These are phyloP conservation scores for Suncus etruscus DNA, from an alignment of 2,113 vertebrate species.

Conservation along the genomic window DNA sequence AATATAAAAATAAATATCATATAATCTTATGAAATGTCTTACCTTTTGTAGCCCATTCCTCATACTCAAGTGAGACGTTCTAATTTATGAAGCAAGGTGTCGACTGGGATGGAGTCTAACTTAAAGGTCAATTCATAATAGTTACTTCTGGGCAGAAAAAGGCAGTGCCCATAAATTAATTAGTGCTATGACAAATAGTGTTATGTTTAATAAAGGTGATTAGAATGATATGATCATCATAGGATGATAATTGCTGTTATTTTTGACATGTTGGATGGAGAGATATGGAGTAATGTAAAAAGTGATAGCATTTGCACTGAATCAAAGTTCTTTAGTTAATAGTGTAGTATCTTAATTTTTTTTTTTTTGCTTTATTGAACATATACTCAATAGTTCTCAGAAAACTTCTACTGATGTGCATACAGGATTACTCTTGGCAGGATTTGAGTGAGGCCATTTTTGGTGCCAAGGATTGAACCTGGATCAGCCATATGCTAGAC, in stretches of 20 bases:
- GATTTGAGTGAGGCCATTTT: too few relatives aligned
- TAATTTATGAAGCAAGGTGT: background rate
- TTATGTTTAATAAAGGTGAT: background rate
- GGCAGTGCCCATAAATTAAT: background rate
- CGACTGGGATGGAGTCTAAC: background rate
- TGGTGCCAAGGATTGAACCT: too few relatives aligned
- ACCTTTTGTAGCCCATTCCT: background rate
- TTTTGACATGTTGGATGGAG: background rate
- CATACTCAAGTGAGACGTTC: background rate
- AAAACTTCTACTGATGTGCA: too few relatives aligned
- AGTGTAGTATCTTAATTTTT: background rate
- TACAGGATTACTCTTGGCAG: too few relatives aligned
- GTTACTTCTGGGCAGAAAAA: background rate
- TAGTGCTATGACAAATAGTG: background rate
- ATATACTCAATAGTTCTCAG: too few relatives aligned
- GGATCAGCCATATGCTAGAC: too few relatives aligned
- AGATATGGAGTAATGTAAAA: background rate
- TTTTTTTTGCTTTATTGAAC: background rate
- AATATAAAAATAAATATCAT: background rate
- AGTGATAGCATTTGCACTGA: background rate
- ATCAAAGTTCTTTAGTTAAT: background rate
- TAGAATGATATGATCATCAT: background rate
- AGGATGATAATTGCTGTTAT: background rate
- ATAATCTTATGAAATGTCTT: background rate
- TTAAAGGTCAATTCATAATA: background rate